Conservation (phyloP, 2,113 vertebrate genomes). For the Himantopus leucocephalus region DNA sequence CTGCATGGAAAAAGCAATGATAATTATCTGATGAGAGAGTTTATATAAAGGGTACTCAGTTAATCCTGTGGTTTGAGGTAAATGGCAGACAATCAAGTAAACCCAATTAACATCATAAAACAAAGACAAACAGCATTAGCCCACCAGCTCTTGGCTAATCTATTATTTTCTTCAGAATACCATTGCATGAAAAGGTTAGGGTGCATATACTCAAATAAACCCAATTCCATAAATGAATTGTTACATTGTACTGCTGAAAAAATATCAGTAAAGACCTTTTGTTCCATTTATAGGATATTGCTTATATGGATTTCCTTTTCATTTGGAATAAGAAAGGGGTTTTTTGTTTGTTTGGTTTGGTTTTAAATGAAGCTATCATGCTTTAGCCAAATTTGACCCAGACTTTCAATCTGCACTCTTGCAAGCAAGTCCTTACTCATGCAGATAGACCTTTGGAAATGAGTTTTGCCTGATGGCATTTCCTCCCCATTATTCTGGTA, state of each 20-base stretch:
- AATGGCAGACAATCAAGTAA: slow-evolving; percentile 43
- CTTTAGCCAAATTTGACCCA: background rate
- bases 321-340: background rate
- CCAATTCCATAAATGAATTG: background rate
- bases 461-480: background rate
- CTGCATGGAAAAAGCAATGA: slow-evolving; percentile 31
- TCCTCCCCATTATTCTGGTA: background rate
- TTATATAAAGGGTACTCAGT: slow-evolving; percentile 29
- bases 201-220: background rate
- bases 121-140: slow-evolving; percentile 20
- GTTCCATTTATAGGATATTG: background rate
- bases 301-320: background rate
- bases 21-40: slow-evolving; percentile 17
- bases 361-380: background rate
- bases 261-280: background rate
- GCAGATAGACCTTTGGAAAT: background rate
- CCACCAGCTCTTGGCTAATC: background rate
- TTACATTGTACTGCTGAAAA: background rate
- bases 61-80: slow-evolving; percentile 27
- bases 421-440: background rate
- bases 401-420: background rate
- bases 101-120: slow-evolving; percentile 15
- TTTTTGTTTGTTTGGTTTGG: background rate
- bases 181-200: background rate
- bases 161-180: slow-evolving; percentile 8